Evolutionary conservation across 2,888 invertebrate genomes (phyloP).

Genomic region (Chalcosyrphus nemorum): DNA sequence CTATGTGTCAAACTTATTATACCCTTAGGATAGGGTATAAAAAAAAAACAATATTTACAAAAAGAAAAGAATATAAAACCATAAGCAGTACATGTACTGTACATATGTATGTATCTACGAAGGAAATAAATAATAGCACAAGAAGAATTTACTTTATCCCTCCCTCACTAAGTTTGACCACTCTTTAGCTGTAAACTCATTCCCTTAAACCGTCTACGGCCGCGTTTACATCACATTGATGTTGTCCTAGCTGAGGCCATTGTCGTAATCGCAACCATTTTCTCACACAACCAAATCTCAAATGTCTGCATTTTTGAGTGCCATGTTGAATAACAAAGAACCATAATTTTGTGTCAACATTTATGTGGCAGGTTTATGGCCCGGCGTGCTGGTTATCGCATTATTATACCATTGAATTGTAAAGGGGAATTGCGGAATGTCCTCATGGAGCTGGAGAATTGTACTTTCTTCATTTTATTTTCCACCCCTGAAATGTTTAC

Average conservation of each 20-base stretch:
- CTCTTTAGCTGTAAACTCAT: too few relatives aligned
- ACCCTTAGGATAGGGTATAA: too few relatives aligned
- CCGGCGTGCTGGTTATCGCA: slow-evolving; percentile 38
- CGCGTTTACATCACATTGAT: not conserved
- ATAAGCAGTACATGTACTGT: too few relatives aligned
- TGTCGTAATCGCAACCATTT: slow-evolving; percentile 25
- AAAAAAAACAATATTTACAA: too few relatives aligned
- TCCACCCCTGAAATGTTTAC: not conserved
- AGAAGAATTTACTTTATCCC: too few relatives aligned
- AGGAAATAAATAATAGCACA: too few relatives aligned
- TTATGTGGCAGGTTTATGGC: slow-evolving; percentile 39
- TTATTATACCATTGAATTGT: slow-evolving; percentile 36
- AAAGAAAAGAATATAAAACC: too few relatives aligned
- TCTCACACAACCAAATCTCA: slow-evolving; percentile 25
- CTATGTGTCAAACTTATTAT: too few relatives aligned
- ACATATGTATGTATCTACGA: too few relatives aligned
- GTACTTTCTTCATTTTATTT: slow-evolving; percentile 7
- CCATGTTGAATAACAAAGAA: slow-evolving; percentile 42
- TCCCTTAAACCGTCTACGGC: not conserved
- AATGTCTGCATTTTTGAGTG: slow-evolving; percentile 41
- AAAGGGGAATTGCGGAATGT: slow-evolving; percentile 12
- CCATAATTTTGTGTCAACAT: slow-evolving; percentile 49
- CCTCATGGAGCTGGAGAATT: slow-evolving; percentile 3
- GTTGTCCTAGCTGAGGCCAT: not conserved
- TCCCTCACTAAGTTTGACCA: too few relatives aligned